Base-by-base conservation (phyloP, 2,797 vertebrate genomes). In the Microchirus variegatus region DNA sequence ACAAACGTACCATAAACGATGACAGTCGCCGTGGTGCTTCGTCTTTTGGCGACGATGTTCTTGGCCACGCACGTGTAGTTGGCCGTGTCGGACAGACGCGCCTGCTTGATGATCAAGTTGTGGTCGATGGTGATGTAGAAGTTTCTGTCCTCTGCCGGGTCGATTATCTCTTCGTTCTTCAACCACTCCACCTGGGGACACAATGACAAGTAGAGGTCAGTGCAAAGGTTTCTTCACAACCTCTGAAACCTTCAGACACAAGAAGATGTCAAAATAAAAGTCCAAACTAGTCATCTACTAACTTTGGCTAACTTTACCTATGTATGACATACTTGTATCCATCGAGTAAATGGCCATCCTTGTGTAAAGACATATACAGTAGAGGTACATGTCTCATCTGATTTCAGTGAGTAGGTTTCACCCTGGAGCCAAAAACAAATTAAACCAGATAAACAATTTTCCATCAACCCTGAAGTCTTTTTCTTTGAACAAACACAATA, bases 61-160 rank as follows among this genome's bases (percentile, higher is more conserved):
- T 98, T 98, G 31, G 97, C 97, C 0, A 98, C 95, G 11, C 97
- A 98, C 0, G 97, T 98, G 63, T 98, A 98, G 84, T 98, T 98
- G 48, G 96, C 96, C 0, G 96, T 98, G 80, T 98, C 97, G 0
- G 96, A 97, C 52, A 98, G 94, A 5, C 97, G 95, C 0, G 96
- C 96, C 89, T 98, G 97, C 67, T 98, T 98, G 85, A 98, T 98
- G 90, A 98, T 98, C 75, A 98, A 91, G 85, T 98, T 97, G 89
- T 98, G 96, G 88, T 98, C 97, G 1, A 98, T 96, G 49, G 97
- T 98, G 83, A 98, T 97, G 78, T 98, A 98, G 89, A 98, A 98
- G 81, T 98, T 98, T 19, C 95, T 87, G 88, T 98, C 97, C 80
- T 97, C 96, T 2, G 94, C 93, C 0, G 97, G 96, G 83, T 98